phyloP scores from a whole-genome alignment of 2,888 invertebrate species.

The Caenorhabditis sp. region DNA sequence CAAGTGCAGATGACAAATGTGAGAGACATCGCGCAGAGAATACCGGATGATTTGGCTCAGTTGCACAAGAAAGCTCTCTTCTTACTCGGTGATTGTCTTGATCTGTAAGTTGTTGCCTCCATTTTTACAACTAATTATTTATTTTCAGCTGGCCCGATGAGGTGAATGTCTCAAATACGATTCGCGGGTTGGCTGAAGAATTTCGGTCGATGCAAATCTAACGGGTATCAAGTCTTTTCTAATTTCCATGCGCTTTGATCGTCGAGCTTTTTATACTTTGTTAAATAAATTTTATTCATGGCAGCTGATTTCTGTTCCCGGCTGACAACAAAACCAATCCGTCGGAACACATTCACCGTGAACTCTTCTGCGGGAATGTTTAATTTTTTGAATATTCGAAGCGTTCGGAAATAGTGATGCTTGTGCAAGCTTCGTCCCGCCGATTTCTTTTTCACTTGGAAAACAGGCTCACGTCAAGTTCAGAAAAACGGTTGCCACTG shows the following conservation, averaged over 20 bases:
- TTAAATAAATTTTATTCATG: conserved; percentile 1
- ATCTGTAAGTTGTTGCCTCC: conserved; percentile 44
- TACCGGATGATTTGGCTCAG: background rate
- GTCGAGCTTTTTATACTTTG: conserved; percentile 1
- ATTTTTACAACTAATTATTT: no score
- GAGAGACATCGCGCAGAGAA: conserved; percentile 26
- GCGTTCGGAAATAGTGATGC: no score
- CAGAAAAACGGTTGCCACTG: no score
- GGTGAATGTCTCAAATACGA: conserved; percentile 36
- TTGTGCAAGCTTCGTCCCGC: no score
- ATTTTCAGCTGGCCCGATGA: conserved; percentile 43
- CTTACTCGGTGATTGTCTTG: conserved; percentile 18
- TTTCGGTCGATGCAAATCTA: conserved; percentile 8
- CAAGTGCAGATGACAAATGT: conserved; percentile 33
- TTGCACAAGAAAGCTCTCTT: conserved; percentile 17
- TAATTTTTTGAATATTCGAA: no score
- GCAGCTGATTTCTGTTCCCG: background rate
- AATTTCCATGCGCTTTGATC: conserved; percentile 12
- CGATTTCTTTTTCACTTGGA: background rate
- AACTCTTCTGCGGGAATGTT: no score
- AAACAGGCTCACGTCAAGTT: no score
- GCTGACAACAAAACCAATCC: no score
- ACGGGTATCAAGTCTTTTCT: background rate
- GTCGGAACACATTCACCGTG: no score
- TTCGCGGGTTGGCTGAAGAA: conserved; percentile 32